Conservation (phyloP, 2,797 vertebrate species). For the Nothura maculosa region DNA sequence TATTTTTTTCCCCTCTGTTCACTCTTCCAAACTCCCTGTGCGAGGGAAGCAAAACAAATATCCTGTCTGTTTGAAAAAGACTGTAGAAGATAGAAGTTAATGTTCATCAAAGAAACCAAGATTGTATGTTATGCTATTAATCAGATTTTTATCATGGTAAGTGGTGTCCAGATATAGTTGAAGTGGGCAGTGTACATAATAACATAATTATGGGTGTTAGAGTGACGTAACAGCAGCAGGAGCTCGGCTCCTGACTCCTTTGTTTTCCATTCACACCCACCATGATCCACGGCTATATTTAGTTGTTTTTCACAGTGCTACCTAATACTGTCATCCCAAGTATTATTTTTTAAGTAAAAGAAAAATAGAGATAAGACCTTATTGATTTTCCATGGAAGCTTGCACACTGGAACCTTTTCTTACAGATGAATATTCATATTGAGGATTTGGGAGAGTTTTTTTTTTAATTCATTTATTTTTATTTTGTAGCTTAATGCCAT, state of each 20-base stretch:
- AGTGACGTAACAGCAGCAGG: slow-evolving; percentile 79
- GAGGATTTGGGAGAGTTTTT: background rate
- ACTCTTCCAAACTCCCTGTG: background rate
- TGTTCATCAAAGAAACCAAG: slow-evolving; percentile 72
- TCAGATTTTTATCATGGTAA: slow-evolving; percentile 77
- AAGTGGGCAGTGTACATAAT: slow-evolving; percentile 75
- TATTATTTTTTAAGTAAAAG: slow-evolving; percentile 62
- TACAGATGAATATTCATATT: slow-evolving; percentile 28
- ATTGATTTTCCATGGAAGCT: slow-evolving; percentile 83
- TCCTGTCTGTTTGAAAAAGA: slow-evolving; percentile 58
- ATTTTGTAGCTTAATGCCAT: slow-evolving; percentile 16
- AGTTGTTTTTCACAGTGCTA: slow-evolving; percentile 82
- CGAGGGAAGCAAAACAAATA: slow-evolving; percentile 52
- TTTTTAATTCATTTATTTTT: background rate
- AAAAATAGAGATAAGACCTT: slow-evolving; percentile 86
- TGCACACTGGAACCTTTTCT: slow-evolving; percentile 46
- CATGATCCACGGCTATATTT: slow-evolving; percentile 82
- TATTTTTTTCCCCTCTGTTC: background rate
- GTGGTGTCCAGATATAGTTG: slow-evolving; percentile 70
- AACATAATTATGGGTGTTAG: slow-evolving; percentile 78
- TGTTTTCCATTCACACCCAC: slow-evolving; percentile 86
- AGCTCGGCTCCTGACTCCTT: slow-evolving; percentile 77
- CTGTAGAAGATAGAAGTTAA: slow-evolving; percentile 56
- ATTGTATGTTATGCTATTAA: slow-evolving; percentile 72
- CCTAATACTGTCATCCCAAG: slow-evolving; percentile 71